Percentiles rank a stretch among this genome's conserved stretches.
phyloP scores from a whole-genome alignment of 2,797 vertebrate genomes.

The Megaceryle alcyon region DNA sequence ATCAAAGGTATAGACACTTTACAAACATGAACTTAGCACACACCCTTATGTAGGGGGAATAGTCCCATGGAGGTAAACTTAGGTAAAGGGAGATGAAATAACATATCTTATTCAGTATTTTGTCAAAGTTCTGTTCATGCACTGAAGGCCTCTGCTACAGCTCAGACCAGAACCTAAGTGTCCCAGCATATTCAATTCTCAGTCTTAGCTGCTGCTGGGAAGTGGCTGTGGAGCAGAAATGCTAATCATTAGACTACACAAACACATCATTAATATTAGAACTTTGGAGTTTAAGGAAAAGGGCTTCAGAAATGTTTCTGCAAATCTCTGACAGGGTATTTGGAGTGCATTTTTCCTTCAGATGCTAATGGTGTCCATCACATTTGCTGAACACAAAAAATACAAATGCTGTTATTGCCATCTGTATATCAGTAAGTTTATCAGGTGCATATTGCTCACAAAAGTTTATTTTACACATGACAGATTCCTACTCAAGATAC shows the following conservation, averaged over 20 bases:
- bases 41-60: not conserved
- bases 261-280: not conserved
- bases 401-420: not conserved
- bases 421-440: not conserved
- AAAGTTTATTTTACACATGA: not conserved
- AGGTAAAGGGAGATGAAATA: not conserved
- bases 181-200: not conserved
- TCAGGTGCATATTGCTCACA: not conserved
- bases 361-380: fast-evolving
- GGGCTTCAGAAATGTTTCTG: not conserved
- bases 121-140: not conserved
- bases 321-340: not conserved
- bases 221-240: not conserved
- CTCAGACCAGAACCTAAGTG: not conserved
- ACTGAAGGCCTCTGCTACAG: not conserved
- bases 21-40: not conserved
- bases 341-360: not conserved
- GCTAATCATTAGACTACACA: not conserved
- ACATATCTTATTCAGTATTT: not conserved
- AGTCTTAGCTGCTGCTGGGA: not conserved
- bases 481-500: not conserved
- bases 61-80: not conserved
- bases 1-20: not conserved
- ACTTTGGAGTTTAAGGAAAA: not conserved
- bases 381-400: not conserved